Evolutionary conservation across 2,113 vertebrate genomes (phyloP), one percentile per base, ranked within the genome.

Genomic region (Nibea coibor): DNA sequence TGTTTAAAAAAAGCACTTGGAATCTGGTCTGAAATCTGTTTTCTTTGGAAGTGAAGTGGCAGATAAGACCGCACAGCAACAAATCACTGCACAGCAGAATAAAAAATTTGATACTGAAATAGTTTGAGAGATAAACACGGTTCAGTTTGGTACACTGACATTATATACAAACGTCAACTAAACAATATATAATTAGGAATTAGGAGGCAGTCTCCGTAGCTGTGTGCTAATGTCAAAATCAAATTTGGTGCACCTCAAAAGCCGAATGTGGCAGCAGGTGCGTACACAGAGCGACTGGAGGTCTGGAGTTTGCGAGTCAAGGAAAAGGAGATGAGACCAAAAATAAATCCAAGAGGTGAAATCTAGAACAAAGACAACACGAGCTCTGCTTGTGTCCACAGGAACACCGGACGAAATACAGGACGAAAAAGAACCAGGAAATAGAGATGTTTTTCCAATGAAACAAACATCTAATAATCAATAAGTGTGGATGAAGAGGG

Each of bases 41-140:
- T 87, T 73, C 80, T 64, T 83, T 83, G 82, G 80, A 76, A 22
- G 67, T 4, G 26, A 14, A 31, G 74, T 8, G 45, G 64, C 48
- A 78, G 87, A 87, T 78, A 79, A 85, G 81, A 77, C 16, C 20
- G 11, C 70, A 24, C 73, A 47, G 69, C 50, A 63, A 68, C 72
- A 78, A 86, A 54, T 75, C 17, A 56, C 61, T 68, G 79, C 50
- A 48, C 11, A 54, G 57, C 24, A 51, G 45, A 47, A 63, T 65
- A 19, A 75, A 75, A 75, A 65, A 78, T 68, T n/a, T 61, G 71
- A 26, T 42, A 1, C 82, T 87, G 77, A 77, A 81, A 83, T 59
- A 72, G 62, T 72, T 83, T 62, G 19, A 59, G 28, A 83, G 82
- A 88, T 70, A 71, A 80, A 73, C 20, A 3, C 17, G 65, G 15